A percentile compares a stretch with the other conserved stretches of the same genome.
Conservation (phyloP, 2,888 invertebrate species). For the Sminthurinus aureus region DNA sequence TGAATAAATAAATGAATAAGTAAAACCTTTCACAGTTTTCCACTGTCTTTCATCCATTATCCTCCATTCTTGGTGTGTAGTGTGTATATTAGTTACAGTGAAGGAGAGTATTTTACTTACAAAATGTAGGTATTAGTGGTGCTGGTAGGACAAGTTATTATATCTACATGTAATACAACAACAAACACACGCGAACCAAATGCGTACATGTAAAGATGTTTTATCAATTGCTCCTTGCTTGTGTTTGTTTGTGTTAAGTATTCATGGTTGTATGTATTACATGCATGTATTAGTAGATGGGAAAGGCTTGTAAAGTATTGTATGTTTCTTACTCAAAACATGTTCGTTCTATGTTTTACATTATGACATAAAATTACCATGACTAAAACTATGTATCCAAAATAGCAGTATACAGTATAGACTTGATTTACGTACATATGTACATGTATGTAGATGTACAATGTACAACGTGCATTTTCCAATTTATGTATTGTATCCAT, state of each 20-base stretch:
- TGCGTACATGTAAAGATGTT: not conserved
- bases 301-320: too few relatives aligned
- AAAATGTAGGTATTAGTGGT: not conserved
- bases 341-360: not conserved
- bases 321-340: not conserved
- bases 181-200: not conserved
- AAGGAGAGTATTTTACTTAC: not conserved
- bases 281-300: too few relatives aligned
- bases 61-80: not conserved
- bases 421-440: too few relatives aligned
- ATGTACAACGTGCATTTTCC: too few relatives aligned
- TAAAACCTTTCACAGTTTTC: slow-evolving; percentile 15
- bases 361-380: not conserved
- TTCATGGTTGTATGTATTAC: not conserved
- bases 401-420: too few relatives aligned
- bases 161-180: not conserved
- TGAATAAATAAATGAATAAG: slow-evolving; percentile 33
- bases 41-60: slow-evolving; percentile 4
- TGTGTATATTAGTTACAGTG: not conserved
- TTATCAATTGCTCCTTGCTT: not conserved
- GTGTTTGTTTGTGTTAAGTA: not conserved
- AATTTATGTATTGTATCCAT: too few relatives aligned
- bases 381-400: not conserved
- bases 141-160: not conserved
- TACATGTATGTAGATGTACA: too few relatives aligned